Base-by-base conservation (phyloP, 1,140 invertebrate genomes). In the Sipha flava region DNA sequence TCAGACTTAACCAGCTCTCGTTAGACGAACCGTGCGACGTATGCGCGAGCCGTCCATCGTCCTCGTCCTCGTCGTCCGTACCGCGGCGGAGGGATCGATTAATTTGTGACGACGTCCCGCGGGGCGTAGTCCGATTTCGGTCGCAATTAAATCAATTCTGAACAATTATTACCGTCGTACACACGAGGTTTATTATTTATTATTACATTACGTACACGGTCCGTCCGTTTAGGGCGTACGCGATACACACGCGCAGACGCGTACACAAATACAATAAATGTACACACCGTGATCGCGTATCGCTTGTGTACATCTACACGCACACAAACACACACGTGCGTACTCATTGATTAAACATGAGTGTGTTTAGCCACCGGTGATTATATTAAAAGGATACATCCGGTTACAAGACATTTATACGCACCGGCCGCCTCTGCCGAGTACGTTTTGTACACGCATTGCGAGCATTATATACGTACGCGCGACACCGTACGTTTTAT, bases 381-480 rank as follows among this genome's bases (percentile, higher is more conserved):
- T 77, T 77, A 77, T 59, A 77, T 57, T 77, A 59, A 77, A 77
- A 77, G 52, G 73, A 77, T 77, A 77, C 73, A 77, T 77, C 73
- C 73, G 73, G 73, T 77, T 77, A 77, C 73, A 43, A 77, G 73
- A 77, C 73, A 59, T 59, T 77, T 43, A 45, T 75, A 75, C 21
- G 62, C 37, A n/a, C 7, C 64, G 37, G 37, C 37, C 21, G 10
- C 37, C 34, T 6, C 23, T 18, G 2, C 7, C n/a, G 10, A 12
- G 62, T 68, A 2, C 37, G 21, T 16, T 66, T 66, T 40, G n/a
- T n/a, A n/a, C n/a, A n/a, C n/a, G n/a, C n/a, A n/a, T n/a, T n/a
- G n/a, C n/a, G n/a, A n/a, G n/a, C n/a, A n/a, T n/a, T n/a, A n/a
- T n/a, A n/a, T n/a, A n/a, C n/a, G n/a, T n/a, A n/a, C n/a, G n/a